Conservation (phyloP, 2,113 vertebrate genomes). For the Nothoprocta perdicaria region DNA sequence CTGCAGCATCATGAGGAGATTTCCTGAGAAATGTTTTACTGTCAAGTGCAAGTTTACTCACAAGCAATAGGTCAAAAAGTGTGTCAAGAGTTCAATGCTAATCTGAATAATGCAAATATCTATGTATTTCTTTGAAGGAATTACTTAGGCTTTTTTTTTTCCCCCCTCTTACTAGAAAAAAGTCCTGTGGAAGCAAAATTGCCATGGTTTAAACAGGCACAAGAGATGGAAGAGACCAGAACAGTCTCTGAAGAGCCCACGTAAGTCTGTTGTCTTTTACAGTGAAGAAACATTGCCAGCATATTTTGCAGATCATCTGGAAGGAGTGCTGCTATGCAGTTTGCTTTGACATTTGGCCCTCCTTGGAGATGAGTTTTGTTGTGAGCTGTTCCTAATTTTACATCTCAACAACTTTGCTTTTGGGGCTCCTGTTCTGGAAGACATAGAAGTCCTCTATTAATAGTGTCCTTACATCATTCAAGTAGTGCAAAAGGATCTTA, state of each 20-base stretch:
- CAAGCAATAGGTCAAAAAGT: neutral
- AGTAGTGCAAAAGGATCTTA: neutral
- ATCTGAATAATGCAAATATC: neutral
- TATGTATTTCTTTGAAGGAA: neutral
- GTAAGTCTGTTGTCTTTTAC: conserved; percentile 77
- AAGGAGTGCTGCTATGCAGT: neutral
- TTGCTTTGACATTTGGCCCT: conserved; percentile 48
- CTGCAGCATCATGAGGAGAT: neutral
- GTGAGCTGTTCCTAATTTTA: conserved; percentile 21
- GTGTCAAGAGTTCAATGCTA: neutral
- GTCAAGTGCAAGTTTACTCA: neutral
- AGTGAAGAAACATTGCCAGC: neutral
- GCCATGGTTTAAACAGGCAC: conserved; percentile 93
- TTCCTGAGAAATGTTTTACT: neutral
- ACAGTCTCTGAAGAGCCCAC: conserved; percentile 87
- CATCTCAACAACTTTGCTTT: neutral
- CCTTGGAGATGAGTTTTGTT: conserved; percentile 4
- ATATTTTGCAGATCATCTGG: conserved; percentile 2
- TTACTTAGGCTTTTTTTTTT: neutral
- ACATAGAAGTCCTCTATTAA: neutral
- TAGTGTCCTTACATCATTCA: neutral
- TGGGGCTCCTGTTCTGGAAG: conserved; percentile 40
- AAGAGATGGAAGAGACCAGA: conserved; percentile 87
- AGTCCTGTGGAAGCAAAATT: conserved; percentile 88
- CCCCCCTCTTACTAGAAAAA: conserved; percentile 79